Evolutionary conservation across 2,888 invertebrate species (phyloP).

Genomic region (Eubasilissa splendida): DNA sequence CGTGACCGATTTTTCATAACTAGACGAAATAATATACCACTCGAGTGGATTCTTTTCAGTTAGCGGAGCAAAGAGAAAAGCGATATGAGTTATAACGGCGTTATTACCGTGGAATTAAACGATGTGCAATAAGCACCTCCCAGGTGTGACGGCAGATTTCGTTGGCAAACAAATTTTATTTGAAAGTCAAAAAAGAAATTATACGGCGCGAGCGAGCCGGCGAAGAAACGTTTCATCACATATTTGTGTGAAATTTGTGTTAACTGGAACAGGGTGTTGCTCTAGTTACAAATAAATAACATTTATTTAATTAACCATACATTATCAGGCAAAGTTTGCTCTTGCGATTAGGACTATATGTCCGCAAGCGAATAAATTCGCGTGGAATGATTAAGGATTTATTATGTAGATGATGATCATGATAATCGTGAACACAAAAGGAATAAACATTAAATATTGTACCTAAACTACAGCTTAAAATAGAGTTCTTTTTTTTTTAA

Average conservation of each 20-base stretch:
- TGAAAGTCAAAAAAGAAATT: constrained; percentile 38
- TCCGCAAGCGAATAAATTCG: too few relatives aligned
- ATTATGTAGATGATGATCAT: too few relatives aligned
- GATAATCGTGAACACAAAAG: too few relatives aligned
- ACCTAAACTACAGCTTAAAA: too few relatives aligned
- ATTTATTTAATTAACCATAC: too few relatives aligned
- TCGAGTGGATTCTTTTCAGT: constrained; percentile 40
- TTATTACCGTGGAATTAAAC: constrained; percentile 33
- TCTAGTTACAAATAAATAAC: too few relatives aligned
- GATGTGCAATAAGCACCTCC: constrained; percentile 44
- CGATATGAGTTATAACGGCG: constrained; percentile 34
- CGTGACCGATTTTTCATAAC: constrained; percentile 41
- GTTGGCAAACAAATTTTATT: constrained; percentile 29
- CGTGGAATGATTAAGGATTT: too few relatives aligned
- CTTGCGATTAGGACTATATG: too few relatives aligned
- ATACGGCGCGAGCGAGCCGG: neutral
- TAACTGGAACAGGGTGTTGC: too few relatives aligned
- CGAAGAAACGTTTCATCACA: constrained; percentile 20
- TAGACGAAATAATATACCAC: constrained; percentile 7
- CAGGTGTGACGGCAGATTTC: constrained; percentile 43
- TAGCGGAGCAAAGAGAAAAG: constrained; percentile 42
- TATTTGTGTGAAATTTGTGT: neutral
- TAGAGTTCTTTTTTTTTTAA: too few relatives aligned
- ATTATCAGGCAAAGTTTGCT: too few relatives aligned
- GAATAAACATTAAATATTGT: too few relatives aligned